phyloP scores from a whole-genome alignment of 2,113 vertebrate genomes.

The Pagrus major region DNA sequence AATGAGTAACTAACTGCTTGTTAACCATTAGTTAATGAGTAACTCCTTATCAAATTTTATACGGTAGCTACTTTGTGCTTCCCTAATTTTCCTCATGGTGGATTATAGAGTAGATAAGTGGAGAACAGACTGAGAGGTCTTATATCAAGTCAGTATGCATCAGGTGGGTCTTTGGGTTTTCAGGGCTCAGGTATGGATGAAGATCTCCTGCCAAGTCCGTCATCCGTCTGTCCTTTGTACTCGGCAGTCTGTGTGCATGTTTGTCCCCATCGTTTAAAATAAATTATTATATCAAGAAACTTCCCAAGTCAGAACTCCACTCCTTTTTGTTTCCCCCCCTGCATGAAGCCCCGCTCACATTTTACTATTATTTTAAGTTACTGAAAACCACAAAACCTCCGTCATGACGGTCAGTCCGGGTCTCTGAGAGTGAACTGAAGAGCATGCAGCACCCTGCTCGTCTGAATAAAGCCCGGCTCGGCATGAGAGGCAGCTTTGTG shows the following conservation, averaged over 20 bases:
- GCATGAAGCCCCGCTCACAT: neutral
- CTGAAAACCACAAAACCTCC: neutral
- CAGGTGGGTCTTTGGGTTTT: neutral
- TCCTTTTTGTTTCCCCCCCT: neutral
- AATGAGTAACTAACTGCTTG: too few species aligned
- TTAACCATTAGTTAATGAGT: too few species aligned
- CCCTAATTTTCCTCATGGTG: too few species aligned
- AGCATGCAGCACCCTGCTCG: neutral
- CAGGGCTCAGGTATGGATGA: neutral
- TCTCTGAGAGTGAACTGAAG: neutral
- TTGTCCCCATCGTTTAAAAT: neutral
- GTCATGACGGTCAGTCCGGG: neutral
- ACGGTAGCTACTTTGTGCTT: too few species aligned
- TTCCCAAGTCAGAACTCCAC: neutral
- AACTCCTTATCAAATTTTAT: too few species aligned
- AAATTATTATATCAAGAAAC: neutral
- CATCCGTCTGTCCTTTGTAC: neutral
- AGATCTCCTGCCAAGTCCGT: constrained; percentile 20
- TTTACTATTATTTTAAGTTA: neutral
- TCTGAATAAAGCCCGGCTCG: constrained; percentile 11
- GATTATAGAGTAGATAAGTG: too few species aligned
- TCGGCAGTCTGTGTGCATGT: constrained; percentile 1
- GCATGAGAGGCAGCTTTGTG: constrained; percentile 9
- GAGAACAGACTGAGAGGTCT: too few species aligned
- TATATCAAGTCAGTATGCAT: too few species aligned